Evolutionary conservation across 2,888 invertebrate genomes (phyloP), one percentile per base, ranked within the genome.

Genomic region (Oeneis ivallda): DNA sequence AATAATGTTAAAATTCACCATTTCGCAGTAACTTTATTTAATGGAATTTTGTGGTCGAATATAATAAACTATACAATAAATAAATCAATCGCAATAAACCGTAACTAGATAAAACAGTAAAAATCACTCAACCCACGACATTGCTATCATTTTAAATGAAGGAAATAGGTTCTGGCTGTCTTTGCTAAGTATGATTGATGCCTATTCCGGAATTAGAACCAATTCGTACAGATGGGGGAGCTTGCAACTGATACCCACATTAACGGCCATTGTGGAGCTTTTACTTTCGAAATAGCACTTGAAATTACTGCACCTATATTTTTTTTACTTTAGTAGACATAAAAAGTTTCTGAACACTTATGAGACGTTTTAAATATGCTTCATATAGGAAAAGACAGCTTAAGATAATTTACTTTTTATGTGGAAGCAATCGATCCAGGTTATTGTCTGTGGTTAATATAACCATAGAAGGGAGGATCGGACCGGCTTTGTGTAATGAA

Each of bases 161-260:
- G 79, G 81, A 80, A 81, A 78, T 75, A 73, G 76, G 76, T 70
- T 75, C 74, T 71, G 56, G 34, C 66, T 73, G 86, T 81, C 85
- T 81, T 73, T 75, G 72, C 77, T 84, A 88, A 89, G 84, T 87
- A 84, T 87, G 89, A 90, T 89, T 86, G 89, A 89, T 90, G 76
- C 76, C 73, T 70, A 73, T 77, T 75, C 80, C 81, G 72, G 83
- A 87, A 87, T 88, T 88, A 84, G 81, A 85, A 76, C 72, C 82
- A 85, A 88, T 86, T 86, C 84, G 76, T 79, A 80, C 74, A 76
- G 77, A 80, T 76, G 77, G 84, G 81, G 83, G 82, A 79, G 81
- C 69, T 71, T 77, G 53, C 65, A 70, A 67, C 66, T 63, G 60
- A 57, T 68, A 43, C 45, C 62, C 50, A 56, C 63, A 47, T 63